Base-by-base conservation (phyloP, 1,140 invertebrate genomes). In the Papilio xuthus region DNA sequence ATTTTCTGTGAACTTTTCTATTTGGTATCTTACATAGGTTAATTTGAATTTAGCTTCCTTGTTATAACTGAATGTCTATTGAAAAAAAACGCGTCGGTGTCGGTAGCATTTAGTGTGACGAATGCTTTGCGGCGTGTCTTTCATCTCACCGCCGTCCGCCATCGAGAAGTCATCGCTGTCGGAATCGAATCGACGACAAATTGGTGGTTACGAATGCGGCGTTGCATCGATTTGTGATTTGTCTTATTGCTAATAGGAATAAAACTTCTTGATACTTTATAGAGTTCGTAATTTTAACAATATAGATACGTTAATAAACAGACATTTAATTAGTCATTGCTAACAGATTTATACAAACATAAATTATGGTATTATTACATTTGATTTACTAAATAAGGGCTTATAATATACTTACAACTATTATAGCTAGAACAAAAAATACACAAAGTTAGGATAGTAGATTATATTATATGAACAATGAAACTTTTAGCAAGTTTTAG, bases 171-270 rank as follows among this genome's bases (percentile, higher is more conserved):
- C 85, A 86, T 87, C 26, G 60, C 60, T 28, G 26, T 63, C 84
- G 81, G 83, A 86, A 86, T 93, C 87, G 86, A 80, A 82, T 80
- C 83, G 83, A 63, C 53, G 53, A 79, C 81, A 77, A 82, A 81
- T 85, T 77, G 88, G 87, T 90, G 88, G 86, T 82, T 85, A 80
- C 77, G 28, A 76, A 76, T 76, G 73, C 73, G 32, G 50, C 73
- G 73, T 56, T 60, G 77, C 83, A 92, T 90, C 88, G 87, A 89
- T 90, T 90, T 88, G 82, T 91, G 83, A 80, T 84, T 73, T 85
- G 80, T 87, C 83, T 86, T 88, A 76, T 76, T 76, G 73, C 50
- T 50, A 53, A 53, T n/a, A 28, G 47, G 47, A 74, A 15, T n/a
- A 28, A 56, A 74, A 74, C 47, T 26, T 56, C 50, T 74, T 74